Conservation (phyloP, 1,140 invertebrate species). For the Panagrolaimus sp. region DNA sequence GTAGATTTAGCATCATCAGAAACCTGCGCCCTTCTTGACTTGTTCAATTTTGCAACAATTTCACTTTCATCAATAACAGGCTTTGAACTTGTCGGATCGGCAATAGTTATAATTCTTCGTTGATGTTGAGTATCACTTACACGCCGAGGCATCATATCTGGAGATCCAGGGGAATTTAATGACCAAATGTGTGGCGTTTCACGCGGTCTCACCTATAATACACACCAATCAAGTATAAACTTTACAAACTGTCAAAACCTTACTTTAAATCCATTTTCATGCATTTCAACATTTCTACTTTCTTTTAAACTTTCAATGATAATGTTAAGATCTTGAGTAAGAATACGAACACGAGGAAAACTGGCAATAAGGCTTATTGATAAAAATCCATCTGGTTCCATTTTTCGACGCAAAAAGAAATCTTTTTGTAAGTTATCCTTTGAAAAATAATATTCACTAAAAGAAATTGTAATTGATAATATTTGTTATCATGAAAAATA, state of each 20-base stretch:
- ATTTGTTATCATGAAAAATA: too few species aligned
- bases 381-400: constrained; percentile 86
- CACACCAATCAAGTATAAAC: too few species aligned
- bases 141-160: not conserved
- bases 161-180: constrained; percentile 15
- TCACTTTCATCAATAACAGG: constrained; percentile 5
- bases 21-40: not conserved
- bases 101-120: constrained; percentile 12
- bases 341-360: constrained; percentile 81
- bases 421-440: constrained; percentile 89
- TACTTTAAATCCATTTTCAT: constrained; percentile 33
- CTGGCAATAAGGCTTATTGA: constrained; percentile 85
- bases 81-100: constrained; percentile 8
- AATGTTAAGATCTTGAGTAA: constrained; percentile 76
- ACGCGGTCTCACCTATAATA: constrained; percentile 14
- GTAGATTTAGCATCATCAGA: constrained; percentile 1
- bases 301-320: constrained; percentile 65
- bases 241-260: too few species aligned
- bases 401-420: constrained; percentile 90
- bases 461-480: too few species aligned
- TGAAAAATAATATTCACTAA: constrained; percentile 91
- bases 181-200: constrained; percentile 24
- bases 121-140: not conserved
- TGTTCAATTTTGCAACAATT: constrained; percentile 4
- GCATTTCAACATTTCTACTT: constrained; percentile 53